Evolutionary conservation across 2,888 invertebrate genomes (phyloP).

Genomic region (Drosophila differens): DNA sequence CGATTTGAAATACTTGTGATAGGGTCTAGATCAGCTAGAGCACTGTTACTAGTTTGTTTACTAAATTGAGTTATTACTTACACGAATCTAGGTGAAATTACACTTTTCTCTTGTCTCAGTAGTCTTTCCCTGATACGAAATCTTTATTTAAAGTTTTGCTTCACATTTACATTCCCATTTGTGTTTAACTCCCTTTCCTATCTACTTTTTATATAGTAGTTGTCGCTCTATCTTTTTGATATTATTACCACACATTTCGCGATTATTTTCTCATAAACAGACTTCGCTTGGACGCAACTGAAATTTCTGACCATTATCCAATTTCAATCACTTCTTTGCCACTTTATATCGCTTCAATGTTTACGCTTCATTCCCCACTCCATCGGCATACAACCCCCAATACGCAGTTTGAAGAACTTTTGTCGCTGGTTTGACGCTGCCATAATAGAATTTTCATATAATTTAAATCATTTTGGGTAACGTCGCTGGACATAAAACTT

Average conservation of each 20-base stretch:
- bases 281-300: background rate
- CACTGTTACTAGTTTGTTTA: fast-evolving
- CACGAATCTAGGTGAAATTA: background rate
- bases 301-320: constrained; percentile 58
- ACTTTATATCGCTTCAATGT: constrained; percentile 22
- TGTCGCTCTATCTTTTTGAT: background rate
- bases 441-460: constrained; percentile 63
- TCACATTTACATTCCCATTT: background rate
- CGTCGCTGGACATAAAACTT: constrained; percentile 61
- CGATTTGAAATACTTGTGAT: background rate
- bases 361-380: background rate
- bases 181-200: background rate
- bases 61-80: background rate
- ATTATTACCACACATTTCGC: background rate
- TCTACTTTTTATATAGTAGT: background rate
- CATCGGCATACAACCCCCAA: background rate
- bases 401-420: background rate
- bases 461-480: constrained; percentile 72
- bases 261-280: background rate
- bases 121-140: background rate
- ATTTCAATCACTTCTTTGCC: constrained; percentile 69
- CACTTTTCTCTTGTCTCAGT: background rate
- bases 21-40: background rate
- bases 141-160: background rate
- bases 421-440: background rate